phyloP scores from a whole-genome alignment of 1,140 invertebrate genomes.

The Chionoecetes opilio region DNA sequence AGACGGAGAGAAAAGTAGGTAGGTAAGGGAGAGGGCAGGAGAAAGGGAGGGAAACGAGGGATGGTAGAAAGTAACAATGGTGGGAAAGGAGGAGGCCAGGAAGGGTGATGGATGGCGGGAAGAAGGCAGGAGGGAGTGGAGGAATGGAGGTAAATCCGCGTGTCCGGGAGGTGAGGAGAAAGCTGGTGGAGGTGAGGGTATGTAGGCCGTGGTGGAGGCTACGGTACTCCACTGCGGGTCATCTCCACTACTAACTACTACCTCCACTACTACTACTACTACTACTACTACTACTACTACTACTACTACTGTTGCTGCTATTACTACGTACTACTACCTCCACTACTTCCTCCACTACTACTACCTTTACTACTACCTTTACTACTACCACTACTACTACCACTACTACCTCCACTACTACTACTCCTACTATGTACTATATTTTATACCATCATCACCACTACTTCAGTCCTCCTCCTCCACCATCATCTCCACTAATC shows the following conservation, averaged over 20 bases:
- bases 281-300: no score
- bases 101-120: not conserved
- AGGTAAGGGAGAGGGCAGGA: not conserved
- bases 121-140: not conserved
- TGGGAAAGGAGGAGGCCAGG: not conserved
- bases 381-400: conserved; percentile 29
- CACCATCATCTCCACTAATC: no score
- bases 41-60: not conserved
- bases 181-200: conserved; percentile 2
- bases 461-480: no score
- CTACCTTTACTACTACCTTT: not conserved
- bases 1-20: not conserved
- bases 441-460: no score
- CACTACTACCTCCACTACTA: not conserved
- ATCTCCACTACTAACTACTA: not conserved
- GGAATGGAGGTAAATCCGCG: not conserved
- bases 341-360: not conserved
- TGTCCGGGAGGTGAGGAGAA: not conserved
- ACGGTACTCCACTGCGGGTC: not conserved
- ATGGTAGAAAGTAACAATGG: not conserved
- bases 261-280: not conserved
- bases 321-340: not conserved
- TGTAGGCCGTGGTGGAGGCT: not conserved
- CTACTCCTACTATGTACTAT: no score
- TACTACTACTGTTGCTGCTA: no score